Conservation (phyloP, 2,113 vertebrate genomes). For the Microtus pennsylvanicus region DNA sequence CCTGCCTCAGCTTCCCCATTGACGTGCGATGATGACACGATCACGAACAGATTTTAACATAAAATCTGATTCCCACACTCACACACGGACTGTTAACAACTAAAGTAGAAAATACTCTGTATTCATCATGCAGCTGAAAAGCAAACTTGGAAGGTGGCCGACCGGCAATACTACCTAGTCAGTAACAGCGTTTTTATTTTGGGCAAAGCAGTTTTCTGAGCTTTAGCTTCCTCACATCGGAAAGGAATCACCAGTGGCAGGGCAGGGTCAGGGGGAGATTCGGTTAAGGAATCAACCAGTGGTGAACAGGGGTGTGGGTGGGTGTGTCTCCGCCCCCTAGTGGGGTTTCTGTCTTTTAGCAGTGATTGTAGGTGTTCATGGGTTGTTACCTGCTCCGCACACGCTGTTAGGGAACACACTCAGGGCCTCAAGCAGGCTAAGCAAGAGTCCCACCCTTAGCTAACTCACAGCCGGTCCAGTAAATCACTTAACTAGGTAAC, state of each 20-base stretch:
- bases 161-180: neutral
- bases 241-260: neutral
- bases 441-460: neutral
- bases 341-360: neutral
- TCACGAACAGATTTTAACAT: neutral
- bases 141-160: neutral
- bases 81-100: neutral
- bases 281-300: too few species aligned
- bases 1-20: neutral
- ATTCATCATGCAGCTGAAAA: neutral
- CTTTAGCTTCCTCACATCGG: neutral
- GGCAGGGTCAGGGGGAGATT: rapidly evolving
- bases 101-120: neutral
- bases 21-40: neutral
- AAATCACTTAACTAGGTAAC: neutral
- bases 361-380: neutral
- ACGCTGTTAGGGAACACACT: neutral
- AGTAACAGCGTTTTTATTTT: neutral
- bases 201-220: conserved; percentile 8
- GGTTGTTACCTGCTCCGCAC: too few species aligned
- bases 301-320: too few species aligned
- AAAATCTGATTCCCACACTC: neutral
- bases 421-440: neutral
- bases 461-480: neutral
- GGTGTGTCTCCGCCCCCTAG: too few species aligned